Evolutionary conservation across 2,888 invertebrate genomes (phyloP).

Genomic region (Chelonus formosanus): DNA sequence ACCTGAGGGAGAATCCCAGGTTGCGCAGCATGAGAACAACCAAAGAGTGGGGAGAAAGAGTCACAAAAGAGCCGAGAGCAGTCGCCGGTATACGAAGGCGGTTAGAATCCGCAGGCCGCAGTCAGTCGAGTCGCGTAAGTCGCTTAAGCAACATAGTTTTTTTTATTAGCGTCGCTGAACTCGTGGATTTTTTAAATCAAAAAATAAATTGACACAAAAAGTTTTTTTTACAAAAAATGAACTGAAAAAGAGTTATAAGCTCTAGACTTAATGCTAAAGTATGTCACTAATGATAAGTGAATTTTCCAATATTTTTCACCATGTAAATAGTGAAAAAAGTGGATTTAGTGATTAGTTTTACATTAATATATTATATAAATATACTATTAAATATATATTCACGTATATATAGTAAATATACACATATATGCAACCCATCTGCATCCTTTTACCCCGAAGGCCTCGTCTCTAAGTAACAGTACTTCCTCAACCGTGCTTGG

Average conservation of each 20-base stretch:
- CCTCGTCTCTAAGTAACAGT: slow-evolving; percentile 53
- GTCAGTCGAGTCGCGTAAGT: slow-evolving; percentile 59
- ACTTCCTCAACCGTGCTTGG: slow-evolving; percentile 44
- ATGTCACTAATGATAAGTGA: background rate
- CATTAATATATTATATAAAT: no score
- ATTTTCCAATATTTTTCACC: no score
- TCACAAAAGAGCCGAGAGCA: slow-evolving; percentile 33
- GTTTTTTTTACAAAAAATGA: background rate
- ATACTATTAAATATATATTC: no score
- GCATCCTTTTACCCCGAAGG: slow-evolving; percentile 41
- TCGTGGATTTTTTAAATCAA: background rate
- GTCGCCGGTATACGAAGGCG: slow-evolving; percentile 50
- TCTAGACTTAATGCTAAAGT: no score
- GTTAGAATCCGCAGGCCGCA: slow-evolving; percentile 43
- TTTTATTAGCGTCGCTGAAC: background rate
- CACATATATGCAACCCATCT: slow-evolving; percentile 12
- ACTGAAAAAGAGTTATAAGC: no score
- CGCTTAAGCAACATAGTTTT: slow-evolving; percentile 50
- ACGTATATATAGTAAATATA: no score
- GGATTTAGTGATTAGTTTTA: no score
- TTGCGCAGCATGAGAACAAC: slow-evolving; percentile 34
- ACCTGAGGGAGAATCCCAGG: slow-evolving; percentile 29
- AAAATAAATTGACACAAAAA: background rate
- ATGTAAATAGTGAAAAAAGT: no score
- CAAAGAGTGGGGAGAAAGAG: slow-evolving; percentile 18